Conservation (phyloP, 2,888 invertebrate species). For the Patella depressa region DNA sequence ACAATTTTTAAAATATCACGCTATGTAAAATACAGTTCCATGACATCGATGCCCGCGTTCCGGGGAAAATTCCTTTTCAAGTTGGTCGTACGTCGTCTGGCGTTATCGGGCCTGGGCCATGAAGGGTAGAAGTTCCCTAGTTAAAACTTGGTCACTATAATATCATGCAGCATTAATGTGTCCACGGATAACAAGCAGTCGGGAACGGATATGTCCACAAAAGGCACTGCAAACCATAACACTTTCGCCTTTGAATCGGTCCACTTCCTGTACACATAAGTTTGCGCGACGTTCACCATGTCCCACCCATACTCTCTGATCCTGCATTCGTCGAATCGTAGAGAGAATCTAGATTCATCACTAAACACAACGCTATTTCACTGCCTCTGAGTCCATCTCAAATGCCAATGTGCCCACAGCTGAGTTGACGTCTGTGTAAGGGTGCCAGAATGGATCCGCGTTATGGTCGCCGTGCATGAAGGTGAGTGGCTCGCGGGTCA, state of each 20-base stretch:
- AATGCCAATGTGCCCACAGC: not conserved
- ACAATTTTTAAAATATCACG: too few species aligned
- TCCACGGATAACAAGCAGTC: too few species aligned
- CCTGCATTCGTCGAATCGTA: constrained; percentile 17
- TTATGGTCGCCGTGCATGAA: not conserved
- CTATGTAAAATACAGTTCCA: too few species aligned
- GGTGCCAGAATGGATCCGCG: not conserved
- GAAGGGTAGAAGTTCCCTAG: too few species aligned
- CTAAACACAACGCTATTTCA: not conserved
- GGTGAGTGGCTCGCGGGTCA: not conserved
- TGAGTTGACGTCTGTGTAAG: not conserved
- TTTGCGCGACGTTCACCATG: constrained; percentile 22
- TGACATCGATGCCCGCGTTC: too few species aligned
- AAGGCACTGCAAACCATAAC: not conserved
- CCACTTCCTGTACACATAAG: constrained; percentile 20
- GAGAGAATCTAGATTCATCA: not conserved
- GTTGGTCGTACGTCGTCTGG: too few species aligned
- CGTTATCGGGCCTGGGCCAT: too few species aligned
- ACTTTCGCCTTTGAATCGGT: constrained; percentile 34
- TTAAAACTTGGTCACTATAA: too few species aligned
- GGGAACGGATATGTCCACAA: too few species aligned
- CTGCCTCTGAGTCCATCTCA: not conserved
- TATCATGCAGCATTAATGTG: too few species aligned
- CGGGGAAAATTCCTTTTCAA: too few species aligned
- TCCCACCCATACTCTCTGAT: constrained; percentile 18